Base-by-base conservation (phyloP, 1,140 invertebrate genomes). In the Lordiphosa collinella region DNA sequence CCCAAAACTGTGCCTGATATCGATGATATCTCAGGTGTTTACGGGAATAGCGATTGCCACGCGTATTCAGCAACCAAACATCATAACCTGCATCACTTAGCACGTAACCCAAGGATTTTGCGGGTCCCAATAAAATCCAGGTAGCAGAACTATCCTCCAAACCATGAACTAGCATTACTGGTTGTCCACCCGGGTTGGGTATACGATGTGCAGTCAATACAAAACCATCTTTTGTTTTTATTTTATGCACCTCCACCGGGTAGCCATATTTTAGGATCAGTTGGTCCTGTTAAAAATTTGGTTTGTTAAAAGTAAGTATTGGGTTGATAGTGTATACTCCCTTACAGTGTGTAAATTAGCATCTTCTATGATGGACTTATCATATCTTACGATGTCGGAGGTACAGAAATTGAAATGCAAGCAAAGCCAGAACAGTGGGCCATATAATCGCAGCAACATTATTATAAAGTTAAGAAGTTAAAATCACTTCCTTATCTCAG, bases 31-130 rank as follows among this genome's bases (percentile, higher is more conserved):
- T 73, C 11, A 87, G 67, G 86, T 94, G 93, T 14, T 89, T 89
- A 2, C 90, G 88, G 0, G 93, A 94, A 74, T 93, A 93, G 0
- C 89, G 90, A 69, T 92, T 94, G 2, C 94, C 94, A 29, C 94
- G 89, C 3, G 91, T 90, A 76, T 95, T 95, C 0, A 92, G 92
- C 69, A 95, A 53, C 94, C 94, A 95, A 0, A 94, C 92, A 67
- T 94, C 93, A 49, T 91, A 94, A 3, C 93, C 93, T 11, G 85
- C 82, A 65, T 96, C 94, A 0, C 92, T 93, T 41, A 96, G 86
- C 18, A 92, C 79, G 60, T 92, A 93, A 4, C 89, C 90, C 13
- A 90, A 38, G 9, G 44, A 14, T 11, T 75, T 87, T 43, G 90
- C 73, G 0, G 92, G 91, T 9, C 91, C 90, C 54, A 90, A 89